A percentile compares a stretch with the other conserved stretches of the same genome.
Evolutionary conservation across 2,113 vertebrate genomes (phyloP).

Genomic region (Onychostruthus taczanowskii): DNA sequence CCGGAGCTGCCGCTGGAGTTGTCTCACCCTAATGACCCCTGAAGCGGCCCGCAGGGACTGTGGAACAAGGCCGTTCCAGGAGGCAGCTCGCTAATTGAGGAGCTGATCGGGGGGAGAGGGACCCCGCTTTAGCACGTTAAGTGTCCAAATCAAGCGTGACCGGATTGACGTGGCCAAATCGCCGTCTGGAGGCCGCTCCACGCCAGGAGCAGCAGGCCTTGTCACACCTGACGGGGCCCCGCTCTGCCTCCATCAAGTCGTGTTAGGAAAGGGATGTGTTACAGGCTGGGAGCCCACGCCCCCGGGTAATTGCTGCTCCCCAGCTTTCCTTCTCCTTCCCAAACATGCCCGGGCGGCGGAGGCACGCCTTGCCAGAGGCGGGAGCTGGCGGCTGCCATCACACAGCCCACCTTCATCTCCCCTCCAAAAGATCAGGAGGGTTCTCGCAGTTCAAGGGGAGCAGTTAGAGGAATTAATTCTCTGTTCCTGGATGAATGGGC

Average conservation of each 20-base stretch:
- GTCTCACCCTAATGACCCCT: slow-evolving; percentile 71
- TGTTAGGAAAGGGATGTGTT: slow-evolving; percentile 78
- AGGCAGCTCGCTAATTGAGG: slow-evolving; percentile 89
- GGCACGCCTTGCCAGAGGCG: neutral
- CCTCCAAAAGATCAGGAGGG: neutral
- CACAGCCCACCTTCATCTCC: neutral
- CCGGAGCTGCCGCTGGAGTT: slow-evolving; percentile 31
- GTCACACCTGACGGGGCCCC: slow-evolving; percentile 76
- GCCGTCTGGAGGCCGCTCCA: slow-evolving; percentile 80
- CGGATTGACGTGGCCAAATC: slow-evolving; percentile 82
- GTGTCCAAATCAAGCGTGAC: slow-evolving; percentile 84
- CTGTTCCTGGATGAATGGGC: rapidly evolving
- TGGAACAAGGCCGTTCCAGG: slow-evolving; percentile 81
- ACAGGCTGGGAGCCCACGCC: slow-evolving; percentile 12
- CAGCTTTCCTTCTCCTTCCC: neutral
- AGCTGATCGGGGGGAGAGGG: slow-evolving; percentile 80
- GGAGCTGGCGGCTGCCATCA: neutral
- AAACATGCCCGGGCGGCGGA: neutral
- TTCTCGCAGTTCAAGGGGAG: neutral
- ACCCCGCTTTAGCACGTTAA: slow-evolving; percentile 72
- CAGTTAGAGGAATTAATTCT: neutral
- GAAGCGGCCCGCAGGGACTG: slow-evolving; percentile 64
- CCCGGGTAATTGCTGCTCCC: slow-evolving; percentile 61
- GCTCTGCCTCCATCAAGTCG: slow-evolving; percentile 80
- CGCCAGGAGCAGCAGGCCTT: slow-evolving; percentile 76